Evolutionary conservation across 2,113 vertebrate species (phyloP).

Genomic region (Nesogale talazaci): DNA sequence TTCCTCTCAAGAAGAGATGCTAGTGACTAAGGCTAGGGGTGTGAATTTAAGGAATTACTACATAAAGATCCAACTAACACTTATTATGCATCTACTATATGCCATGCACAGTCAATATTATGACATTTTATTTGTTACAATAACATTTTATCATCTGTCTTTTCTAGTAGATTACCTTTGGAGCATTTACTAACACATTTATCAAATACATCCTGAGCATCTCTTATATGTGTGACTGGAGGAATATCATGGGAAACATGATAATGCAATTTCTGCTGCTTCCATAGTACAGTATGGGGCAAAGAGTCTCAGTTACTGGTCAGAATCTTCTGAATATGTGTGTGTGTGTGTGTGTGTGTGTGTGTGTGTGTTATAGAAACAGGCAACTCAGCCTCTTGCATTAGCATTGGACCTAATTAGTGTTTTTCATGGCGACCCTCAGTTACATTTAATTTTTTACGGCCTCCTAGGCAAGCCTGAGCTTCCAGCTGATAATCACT

Average conservation of each 20-base stretch:
- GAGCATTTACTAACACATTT: constrained; percentile 24
- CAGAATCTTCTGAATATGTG: background rate
- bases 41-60: background rate
- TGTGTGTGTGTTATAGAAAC: background rate
- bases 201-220: background rate
- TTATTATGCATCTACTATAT: background rate
- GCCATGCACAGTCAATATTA: background rate
- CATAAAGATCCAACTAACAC: constrained; percentile 38
- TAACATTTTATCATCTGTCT: background rate
- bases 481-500: constrained; percentile 13
- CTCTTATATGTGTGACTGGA: background rate
- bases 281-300: background rate
- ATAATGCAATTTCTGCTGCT: background rate
- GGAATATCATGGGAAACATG: background rate
- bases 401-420: background rate
- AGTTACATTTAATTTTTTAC: background rate
- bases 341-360: too few relatives aligned
- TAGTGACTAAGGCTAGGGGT: constrained; percentile 20
- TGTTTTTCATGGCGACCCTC: background rate
- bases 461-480: constrained; percentile 38
- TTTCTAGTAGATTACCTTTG: constrained; percentile 3
- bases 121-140: background rate
- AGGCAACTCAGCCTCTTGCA: background rate
- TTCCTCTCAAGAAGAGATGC: too few relatives aligned
- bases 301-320: constrained; percentile 36